Evolutionary conservation across 1,140 invertebrate species (phyloP), one percentile per base, ranked within the genome.

Genomic region (Aphelinus atriplicis): DNA sequence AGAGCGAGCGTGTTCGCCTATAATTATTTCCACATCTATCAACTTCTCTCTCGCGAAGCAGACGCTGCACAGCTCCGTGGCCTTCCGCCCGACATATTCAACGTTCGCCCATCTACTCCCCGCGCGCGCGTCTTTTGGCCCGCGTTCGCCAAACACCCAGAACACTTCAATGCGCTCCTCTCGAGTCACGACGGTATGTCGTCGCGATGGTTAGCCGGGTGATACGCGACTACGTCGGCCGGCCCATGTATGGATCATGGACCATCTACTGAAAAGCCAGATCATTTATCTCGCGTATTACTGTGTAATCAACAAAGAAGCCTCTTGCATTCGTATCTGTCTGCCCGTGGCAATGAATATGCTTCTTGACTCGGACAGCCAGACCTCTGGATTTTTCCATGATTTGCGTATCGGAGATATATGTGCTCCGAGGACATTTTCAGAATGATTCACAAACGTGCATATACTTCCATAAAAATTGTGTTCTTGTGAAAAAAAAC

Each of bases 21-120:
- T 87, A 87, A 88, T 88, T 88, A 88, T 88, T 88, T 87, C 80
- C 84, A 87, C 85, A 88, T 88, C 85, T 86, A 88, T 88, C 86
- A 88, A 80, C 76, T 58, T 70, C 47, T 71, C 61, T 65, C 53
- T 45, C 70, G 48, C 70, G 26, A 26, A 26, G 26, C 26, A 26
- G 26, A 26, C 26, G 26, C 26, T 26, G 26, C 26, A 26, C 26
- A 46, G 46, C 50, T 77, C 78, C 77, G 75, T 67, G 79, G 76
- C 72, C 75, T 69, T 77, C 73, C 79, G 56, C 78, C 73, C 81
- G 80, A 82, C 26, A 86, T 83, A 86, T 85, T 85, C 81, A 85
- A 83, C 82, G 85, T 86, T 78, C 80, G 83, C 77, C 76, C 78
- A 43, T 69, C 57, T 45, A 60, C 69, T 26, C 26, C 26, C 26